Evolutionary conservation across 2,888 invertebrate species (phyloP).

Genomic region (Chymomyza procnemis): DNA sequence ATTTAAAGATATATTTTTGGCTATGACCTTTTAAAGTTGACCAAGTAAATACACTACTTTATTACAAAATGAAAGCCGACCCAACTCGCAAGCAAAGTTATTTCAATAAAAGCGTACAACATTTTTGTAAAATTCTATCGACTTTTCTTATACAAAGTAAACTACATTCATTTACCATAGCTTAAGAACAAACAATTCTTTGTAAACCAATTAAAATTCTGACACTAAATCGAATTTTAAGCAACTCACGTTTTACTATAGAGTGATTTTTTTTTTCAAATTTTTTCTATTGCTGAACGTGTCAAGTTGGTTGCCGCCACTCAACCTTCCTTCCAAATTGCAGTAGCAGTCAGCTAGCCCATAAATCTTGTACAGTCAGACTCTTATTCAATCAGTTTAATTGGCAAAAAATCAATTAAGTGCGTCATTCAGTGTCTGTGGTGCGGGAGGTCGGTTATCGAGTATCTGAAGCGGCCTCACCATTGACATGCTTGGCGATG

Average conservation of each 20-base stretch:
- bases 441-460: neutral
- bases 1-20: too few species aligned
- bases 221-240: constrained; percentile 7
- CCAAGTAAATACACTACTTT: too few species aligned
- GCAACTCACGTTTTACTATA: constrained; percentile 24
- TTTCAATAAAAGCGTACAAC: too few species aligned
- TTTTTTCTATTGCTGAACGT: neutral
- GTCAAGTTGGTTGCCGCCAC: neutral
- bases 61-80: too few species aligned
- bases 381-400: constrained; percentile 32
- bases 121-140: too few species aligned
- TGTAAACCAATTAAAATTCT: too few species aligned
- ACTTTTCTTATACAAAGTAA: too few species aligned
- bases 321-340: constrained; percentile 12
- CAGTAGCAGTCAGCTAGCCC: constrained; percentile 1
- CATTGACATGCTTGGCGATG: constrained; percentile 36
- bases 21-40: too few species aligned
- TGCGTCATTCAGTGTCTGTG: constrained; percentile 36
- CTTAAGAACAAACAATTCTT: too few species aligned
- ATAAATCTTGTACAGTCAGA: neutral
- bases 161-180: too few species aligned
- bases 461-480: neutral
- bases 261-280: neutral
- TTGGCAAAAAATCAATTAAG: constrained; percentile 50
- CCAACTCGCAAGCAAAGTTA: too few species aligned